A percentile compares a stretch with the other conserved stretches of the same genome.
phyloP scores from a whole-genome alignment of 2,797 vertebrate genomes.

The Poeciliopsis gracilis region DNA sequence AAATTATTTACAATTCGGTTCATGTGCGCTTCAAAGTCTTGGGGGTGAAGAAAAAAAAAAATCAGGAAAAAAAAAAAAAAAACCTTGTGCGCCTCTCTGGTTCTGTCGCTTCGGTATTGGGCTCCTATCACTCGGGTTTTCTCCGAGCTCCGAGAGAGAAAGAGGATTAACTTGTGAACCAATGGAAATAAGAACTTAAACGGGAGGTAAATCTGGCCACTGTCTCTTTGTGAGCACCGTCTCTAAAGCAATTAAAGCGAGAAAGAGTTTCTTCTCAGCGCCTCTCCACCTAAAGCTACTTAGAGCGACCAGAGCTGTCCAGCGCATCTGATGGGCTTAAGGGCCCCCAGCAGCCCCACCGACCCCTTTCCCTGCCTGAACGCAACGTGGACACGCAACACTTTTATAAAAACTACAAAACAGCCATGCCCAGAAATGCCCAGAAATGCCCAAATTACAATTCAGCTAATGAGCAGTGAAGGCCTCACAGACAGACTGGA shows the following conservation, averaged over 20 bases:
- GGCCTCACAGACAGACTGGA: background rate
- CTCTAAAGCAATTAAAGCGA: constrained; percentile 98
- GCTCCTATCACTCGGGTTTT: constrained; percentile 69
- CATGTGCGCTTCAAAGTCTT: background rate
- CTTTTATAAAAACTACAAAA: background rate
- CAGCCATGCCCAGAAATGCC: background rate
- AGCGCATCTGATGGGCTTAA: constrained; percentile 89
- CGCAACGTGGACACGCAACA: background rate
- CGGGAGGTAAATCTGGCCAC: constrained; percentile 95
- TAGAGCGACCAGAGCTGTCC: constrained; percentile 88
- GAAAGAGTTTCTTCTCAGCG: constrained; percentile 93
- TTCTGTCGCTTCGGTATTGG: constrained; percentile 57
- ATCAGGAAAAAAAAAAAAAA: background rate
- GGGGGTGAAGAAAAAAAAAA: too few relatives aligned
- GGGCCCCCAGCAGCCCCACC: constrained; percentile 22
- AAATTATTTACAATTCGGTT: background rate
- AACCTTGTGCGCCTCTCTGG: constrained; percentile 63
- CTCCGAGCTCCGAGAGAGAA: constrained; percentile 88
- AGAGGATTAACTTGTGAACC: constrained; percentile 98
- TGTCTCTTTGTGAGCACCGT: constrained; percentile 94
- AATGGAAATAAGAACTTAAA: constrained; percentile 97
- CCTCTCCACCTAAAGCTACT: constrained; percentile 92
- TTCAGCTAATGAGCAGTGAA: background rate
- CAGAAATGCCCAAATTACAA: background rate
- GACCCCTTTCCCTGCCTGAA: background rate